Base-by-base conservation (phyloP, 1,140 invertebrate species). In the Linepithema humile region DNA sequence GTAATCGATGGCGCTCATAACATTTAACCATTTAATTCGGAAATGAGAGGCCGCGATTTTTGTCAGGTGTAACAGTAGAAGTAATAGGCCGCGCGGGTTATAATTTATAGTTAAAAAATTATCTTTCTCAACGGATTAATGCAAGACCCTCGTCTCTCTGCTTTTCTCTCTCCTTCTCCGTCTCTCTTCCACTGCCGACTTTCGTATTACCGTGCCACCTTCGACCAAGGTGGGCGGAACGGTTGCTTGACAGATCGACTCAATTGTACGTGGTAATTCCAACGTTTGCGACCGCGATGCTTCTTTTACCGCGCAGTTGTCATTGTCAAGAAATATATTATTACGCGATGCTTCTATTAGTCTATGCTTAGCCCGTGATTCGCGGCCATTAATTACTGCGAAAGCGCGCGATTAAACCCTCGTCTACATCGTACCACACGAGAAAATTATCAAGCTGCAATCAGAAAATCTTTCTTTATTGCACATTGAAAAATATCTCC, bases 241-340 rank as follows among this genome's bases (percentile, higher is more conserved):
- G 48, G 64, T 57, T 70, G n/a, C 75, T 80, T 80, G 75, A 80
- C 75, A 80, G 75, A 80, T 80, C 64, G 75, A 80, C 75, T 80
- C 75, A 80, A 80, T 80, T 80, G 75, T 80, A 80, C 75, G 75
- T 55, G 64, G 75, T 80, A 80, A 80, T 80, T 80, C 35, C 75
- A n/a, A 57, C 64, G 64, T 40, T 80, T 55, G 75, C 64, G 64
- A 80, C 50, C 75, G 64, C 64, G 64, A 55, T 80, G 75, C 17
- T 80, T 70, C 75, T 80, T 80, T 80, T 78, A 78, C 38, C 64
- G 45, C 48, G 26, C 75, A 80, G 75, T 80, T 80, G 75, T 80
- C 75, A 80, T 80, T 80, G 75, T 80, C 64, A 80, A 80, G 75
- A 80, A 70, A 80, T 80, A 80, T 80, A 80, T 80, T 80, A 80